Conservation (phyloP, 2,888 invertebrate genomes). For the Apocheima hispidaria region DNA sequence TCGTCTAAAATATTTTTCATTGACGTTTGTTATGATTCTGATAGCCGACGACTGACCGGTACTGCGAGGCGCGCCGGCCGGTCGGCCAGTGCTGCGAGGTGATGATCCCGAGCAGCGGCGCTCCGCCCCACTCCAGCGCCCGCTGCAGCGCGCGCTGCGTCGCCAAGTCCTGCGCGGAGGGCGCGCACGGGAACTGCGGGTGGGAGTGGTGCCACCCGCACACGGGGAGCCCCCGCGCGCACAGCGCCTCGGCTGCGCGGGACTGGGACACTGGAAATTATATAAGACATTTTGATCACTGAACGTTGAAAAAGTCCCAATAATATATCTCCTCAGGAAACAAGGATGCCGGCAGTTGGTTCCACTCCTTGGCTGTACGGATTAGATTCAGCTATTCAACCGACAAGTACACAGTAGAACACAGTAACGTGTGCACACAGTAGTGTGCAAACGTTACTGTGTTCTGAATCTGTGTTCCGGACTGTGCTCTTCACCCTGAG, state of each 20-base stretch:
- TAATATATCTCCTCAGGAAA: too few relatives aligned
- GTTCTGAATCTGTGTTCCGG: too few relatives aligned
- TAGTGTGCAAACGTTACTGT: too few relatives aligned
- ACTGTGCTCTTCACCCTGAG: too few relatives aligned
- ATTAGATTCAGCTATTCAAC: too few relatives aligned
- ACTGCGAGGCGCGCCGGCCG: conserved; percentile 84
- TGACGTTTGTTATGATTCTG: neutral
- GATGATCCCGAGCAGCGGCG: conserved; percentile 88
- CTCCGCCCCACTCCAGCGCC: conserved; percentile 66
- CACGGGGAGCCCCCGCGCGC: conserved; percentile 74
- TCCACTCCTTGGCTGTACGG: too few relatives aligned
- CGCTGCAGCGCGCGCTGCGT: conserved; percentile 86
- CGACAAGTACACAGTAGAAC: too few relatives aligned
- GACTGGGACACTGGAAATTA: conserved; percentile 80
- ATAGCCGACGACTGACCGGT: conserved; percentile 61
- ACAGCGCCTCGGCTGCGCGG: conserved; percentile 86
- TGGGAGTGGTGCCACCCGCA: conserved; percentile 94
- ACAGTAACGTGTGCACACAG: too few relatives aligned
- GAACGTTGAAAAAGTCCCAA: neutral
- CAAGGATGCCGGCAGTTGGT: too few relatives aligned
- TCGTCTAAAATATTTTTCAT: too few relatives aligned
- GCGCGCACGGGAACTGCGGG: conserved; percentile 89
- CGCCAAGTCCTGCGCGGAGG: conserved; percentile 89
- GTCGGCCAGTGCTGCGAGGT: conserved; percentile 88
- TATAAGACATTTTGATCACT: neutral